phyloP scores from a whole-genome alignment of 2,113 vertebrate species.

The Eudorcas thomsonii region DNA sequence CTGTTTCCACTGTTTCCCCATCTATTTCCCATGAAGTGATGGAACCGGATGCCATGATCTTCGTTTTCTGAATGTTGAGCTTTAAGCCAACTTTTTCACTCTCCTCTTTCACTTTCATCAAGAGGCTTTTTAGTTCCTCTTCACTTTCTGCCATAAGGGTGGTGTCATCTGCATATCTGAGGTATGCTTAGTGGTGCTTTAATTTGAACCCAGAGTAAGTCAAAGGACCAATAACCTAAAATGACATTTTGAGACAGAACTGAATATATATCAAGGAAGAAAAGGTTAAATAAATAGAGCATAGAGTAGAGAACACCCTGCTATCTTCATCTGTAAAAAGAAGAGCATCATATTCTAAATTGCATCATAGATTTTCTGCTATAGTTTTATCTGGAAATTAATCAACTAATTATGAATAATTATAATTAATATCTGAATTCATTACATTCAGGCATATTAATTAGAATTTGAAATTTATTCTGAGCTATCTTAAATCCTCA shows the following conservation, averaged over 20 bases:
- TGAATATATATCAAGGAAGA: not conserved
- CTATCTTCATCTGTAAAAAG: not conserved
- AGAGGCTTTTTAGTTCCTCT: no score
- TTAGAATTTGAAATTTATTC: slow-evolving; percentile 64
- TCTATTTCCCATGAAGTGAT: no score
- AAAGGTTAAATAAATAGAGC: not conserved
- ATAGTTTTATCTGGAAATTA: slow-evolving; percentile 63
- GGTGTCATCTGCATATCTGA: no score
- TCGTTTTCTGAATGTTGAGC: no score
- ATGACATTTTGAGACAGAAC: not conserved
- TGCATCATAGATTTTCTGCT: slow-evolving; percentile 40
- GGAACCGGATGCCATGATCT: no score
- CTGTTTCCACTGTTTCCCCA: no score
- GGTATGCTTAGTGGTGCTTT: not conserved
- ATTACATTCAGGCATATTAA: slow-evolving; percentile 69
- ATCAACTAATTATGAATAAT: slow-evolving; percentile 71
- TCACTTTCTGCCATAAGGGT: no score
- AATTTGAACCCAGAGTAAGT: not conserved
- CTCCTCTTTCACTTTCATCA: no score
- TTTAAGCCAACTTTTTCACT: no score
- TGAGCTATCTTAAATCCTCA: slow-evolving; percentile 35
- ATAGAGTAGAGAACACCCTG: not conserved
- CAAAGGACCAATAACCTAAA: not conserved
- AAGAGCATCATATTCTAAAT: slow-evolving; percentile 39
- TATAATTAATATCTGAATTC: slow-evolving; percentile 74